These are phyloP conservation scores for Apotomis capreana DNA, from an alignment of 2,888 invertebrate genomes.

Conservation along the genomic window DNA sequence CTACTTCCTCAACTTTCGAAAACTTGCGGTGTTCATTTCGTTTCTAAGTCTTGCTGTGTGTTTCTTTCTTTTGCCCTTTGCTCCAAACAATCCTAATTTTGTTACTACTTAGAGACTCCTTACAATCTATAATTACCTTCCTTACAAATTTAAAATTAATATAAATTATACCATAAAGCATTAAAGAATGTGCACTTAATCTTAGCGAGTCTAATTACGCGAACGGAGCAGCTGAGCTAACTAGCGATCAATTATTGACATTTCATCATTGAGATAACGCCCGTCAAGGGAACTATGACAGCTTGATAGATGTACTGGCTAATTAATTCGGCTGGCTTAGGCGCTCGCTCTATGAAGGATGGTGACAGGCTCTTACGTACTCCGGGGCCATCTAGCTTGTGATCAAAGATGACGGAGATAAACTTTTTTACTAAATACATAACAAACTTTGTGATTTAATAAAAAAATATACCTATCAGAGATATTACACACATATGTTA, in stretches of 20 bases:
- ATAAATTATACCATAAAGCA: background rate
- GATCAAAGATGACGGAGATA: slow-evolving; percentile 29
- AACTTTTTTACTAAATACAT: no score
- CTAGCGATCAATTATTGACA: slow-evolving; percentile 36
- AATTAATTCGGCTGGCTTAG: slow-evolving; percentile 36
- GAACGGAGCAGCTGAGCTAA: slow-evolving; percentile 16
- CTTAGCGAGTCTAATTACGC: slow-evolving; percentile 12
- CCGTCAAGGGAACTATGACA: slow-evolving; percentile 39
- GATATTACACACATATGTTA: no score
- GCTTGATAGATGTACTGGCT: slow-evolving; percentile 37
- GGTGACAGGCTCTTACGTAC: slow-evolving; percentile 46
- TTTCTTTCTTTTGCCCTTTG: background rate
- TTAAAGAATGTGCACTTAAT: slow-evolving; percentile 20
- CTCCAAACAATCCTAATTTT: no score
- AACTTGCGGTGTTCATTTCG: slow-evolving; percentile 12
- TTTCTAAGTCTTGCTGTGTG: background rate
- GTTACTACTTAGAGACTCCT: no score
- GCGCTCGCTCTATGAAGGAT: slow-evolving; percentile 28
- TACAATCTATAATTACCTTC: no score
- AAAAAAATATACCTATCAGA: no score
- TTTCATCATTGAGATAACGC: slow-evolving; percentile 36
- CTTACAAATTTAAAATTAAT: background rate
- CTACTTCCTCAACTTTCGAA: background rate
- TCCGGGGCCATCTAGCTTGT: slow-evolving; percentile 39
- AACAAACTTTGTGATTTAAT: no score